phyloP scores from a whole-genome alignment of 30 jellyfish, hydroid and myxozoan species.

The Aurelia sp. region DNA sequence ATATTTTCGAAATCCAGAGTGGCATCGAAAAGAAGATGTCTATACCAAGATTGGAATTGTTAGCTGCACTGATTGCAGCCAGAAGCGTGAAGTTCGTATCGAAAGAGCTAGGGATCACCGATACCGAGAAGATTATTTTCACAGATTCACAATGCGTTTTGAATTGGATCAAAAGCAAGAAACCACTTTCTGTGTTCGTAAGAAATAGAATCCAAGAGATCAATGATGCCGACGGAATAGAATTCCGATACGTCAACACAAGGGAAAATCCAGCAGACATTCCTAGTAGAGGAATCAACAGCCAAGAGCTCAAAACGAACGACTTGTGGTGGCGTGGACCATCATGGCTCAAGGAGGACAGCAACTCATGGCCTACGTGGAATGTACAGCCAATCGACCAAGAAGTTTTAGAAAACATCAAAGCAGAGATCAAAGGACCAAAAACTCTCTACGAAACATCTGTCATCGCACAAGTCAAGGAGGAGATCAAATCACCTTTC shows the following conservation, averaged over 20 bases:
- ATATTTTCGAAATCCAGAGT: conserved; percentile 30
- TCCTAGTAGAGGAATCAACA: conserved; percentile 9
- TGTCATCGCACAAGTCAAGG: not conserved
- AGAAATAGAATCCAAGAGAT: conserved; percentile 36
- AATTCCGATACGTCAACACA: conserved; percentile 37
- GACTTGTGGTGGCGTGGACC: too few relatives aligned
- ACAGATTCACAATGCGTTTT: conserved; percentile 52
- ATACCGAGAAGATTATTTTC: conserved; percentile 3
- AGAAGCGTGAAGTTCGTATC: conserved; percentile 23
- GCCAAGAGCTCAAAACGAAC: not conserved
- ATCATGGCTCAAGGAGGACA: too few relatives aligned
- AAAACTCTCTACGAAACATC: conserved; percentile 17
- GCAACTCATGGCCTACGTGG: not conserved
- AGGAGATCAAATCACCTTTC: not conserved
- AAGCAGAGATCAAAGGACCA: conserved; percentile 20
- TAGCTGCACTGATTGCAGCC: conserved; percentile 18
- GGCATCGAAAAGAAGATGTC: conserved; percentile 23
- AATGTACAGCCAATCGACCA: conserved; percentile 20
- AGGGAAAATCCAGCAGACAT: conserved; percentile 35
- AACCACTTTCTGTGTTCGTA: conserved; percentile 34
- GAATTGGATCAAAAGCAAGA: conserved; percentile 22
- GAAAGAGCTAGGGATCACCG: not conserved
- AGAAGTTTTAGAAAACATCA: not conserved
- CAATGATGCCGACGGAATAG: not conserved
- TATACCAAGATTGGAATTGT: conserved; percentile 30